Evolutionary conservation across 2,797 vertebrate genomes (phyloP).

Genomic region (Notoglanidium macrostoma): DNA sequence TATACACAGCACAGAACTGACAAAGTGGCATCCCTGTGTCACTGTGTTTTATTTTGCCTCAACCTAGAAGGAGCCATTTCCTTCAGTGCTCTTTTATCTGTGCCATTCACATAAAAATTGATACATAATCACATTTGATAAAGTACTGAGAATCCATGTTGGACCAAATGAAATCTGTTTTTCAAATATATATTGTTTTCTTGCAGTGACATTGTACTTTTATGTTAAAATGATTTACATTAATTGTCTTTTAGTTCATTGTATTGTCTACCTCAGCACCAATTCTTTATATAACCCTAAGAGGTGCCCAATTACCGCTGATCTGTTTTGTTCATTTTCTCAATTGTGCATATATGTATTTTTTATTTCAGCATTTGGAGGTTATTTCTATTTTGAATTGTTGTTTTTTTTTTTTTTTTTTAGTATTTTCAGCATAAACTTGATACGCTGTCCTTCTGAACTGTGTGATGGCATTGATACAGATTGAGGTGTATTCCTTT

Average conservation of each 20-base stretch:
- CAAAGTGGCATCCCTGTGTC: slow-evolving; percentile 52
- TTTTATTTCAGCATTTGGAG: slow-evolving; percentile 69
- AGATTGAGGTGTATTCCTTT: slow-evolving; percentile 57
- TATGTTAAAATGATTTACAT: slow-evolving; percentile 55
- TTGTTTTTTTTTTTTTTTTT: slow-evolving; percentile 67
- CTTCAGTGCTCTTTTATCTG: slow-evolving; percentile 60
- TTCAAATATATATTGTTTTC: slow-evolving; percentile 46
- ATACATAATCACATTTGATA: slow-evolving; percentile 78
- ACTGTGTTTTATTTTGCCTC: slow-evolving; percentile 55
- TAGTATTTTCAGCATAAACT: slow-evolving; percentile 74
- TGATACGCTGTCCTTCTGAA: slow-evolving; percentile 71
- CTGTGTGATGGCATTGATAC: slow-evolving; percentile 66
- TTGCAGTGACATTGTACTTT: slow-evolving; percentile 72
- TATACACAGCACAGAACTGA: slow-evolving; percentile 33
- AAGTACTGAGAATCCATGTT: slow-evolving; percentile 90
- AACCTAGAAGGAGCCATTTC: slow-evolving; percentile 71
- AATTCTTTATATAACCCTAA: slow-evolving; percentile 87
- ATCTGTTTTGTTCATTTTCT: slow-evolving; percentile 78
- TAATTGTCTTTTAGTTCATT: slow-evolving; percentile 83
- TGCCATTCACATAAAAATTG: slow-evolving; percentile 77
- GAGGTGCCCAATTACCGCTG: slow-evolving; percentile 89
- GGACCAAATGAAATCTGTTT: slow-evolving; percentile 82
- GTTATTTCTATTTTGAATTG: slow-evolving; percentile 59
- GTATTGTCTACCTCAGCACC: slow-evolving; percentile 99
- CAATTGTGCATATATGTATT: slow-evolving; percentile 74